These are phyloP conservation scores for Notamacropus eugenii DNA, from an alignment of 2,797 vertebrate genomes.

Conservation along the genomic window DNA sequence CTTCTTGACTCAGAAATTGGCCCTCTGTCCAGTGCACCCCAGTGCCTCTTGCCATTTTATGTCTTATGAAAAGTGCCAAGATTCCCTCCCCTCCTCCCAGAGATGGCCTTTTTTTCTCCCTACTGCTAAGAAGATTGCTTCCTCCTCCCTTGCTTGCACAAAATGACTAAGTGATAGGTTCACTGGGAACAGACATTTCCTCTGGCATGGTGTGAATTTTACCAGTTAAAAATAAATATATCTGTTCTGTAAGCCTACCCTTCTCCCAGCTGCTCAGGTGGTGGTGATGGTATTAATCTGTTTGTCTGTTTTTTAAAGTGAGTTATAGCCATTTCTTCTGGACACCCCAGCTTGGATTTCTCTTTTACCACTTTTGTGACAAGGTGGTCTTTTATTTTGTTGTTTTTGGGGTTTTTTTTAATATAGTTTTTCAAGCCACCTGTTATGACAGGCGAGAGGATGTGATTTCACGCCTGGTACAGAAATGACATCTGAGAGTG, in stretches of 20 bases:
- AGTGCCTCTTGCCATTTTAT: background rate
- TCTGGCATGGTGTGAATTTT: slow-evolving; percentile 43
- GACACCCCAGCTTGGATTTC: background rate
- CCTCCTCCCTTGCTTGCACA: slow-evolving; percentile 42
- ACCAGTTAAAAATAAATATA: slow-evolving; percentile 25
- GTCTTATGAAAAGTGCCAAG: background rate
- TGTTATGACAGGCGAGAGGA: slow-evolving; percentile 69
- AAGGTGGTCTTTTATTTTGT: background rate
- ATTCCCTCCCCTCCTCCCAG: background rate
- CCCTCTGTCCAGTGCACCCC: background rate
- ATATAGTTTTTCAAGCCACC: slow-evolving; percentile 31
- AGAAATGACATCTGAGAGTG: slow-evolving; percentile 53
- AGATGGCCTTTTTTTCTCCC: background rate
- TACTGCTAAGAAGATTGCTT: slow-evolving; percentile 54
- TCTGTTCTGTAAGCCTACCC: background rate
- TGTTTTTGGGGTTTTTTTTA: background rate
- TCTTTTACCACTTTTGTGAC: background rate
- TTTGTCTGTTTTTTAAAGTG: background rate
- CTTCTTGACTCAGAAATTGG: background rate
- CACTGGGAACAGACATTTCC: slow-evolving; percentile 58
- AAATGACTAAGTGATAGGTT: slow-evolving; percentile 68
- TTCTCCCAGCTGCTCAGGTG: slow-evolving; percentile 38
- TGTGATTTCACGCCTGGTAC: slow-evolving; percentile 65
- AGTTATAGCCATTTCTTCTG: background rate
- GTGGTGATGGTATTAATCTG: background rate